Base-by-base conservation (phyloP, 2,113 vertebrate genomes). In the Nyctibius bracteatus region DNA sequence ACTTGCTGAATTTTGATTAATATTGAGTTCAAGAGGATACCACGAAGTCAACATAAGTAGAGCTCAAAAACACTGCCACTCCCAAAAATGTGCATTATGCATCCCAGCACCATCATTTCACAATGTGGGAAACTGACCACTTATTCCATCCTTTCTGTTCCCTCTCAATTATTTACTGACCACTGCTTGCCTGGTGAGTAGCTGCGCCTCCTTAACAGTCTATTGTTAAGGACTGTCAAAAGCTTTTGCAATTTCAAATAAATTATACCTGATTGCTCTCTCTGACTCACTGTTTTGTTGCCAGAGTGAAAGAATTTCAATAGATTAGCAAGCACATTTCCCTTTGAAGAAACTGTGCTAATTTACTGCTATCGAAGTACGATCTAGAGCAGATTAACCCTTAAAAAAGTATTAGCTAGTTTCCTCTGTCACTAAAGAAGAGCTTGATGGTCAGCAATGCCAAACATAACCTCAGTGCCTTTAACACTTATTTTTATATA, bases 241-340 rank as follows among this genome's bases (percentile, higher is more conserved):
- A 87, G 88, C 92, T 94, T 94, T 89, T 72, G 47, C 78, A 95
- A 92, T 78, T 68, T 59, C 39, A 91, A 88, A 88, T 58, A 89
- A 70, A 81, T 84, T 44, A 6, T 24, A 92, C 89, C 93, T 84
- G 89, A 78, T 92, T 89, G 39, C 30, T 44, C 41, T 70, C 82
- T 73, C 59, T 30, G 23, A 79, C 47, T 90, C 63, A 49, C 58
- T 71, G 51, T 81, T 94, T 87, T 94, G 68, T 91, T 96, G 47
- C 65, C 52, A 89, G 65, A 94, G 37, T 59, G 73, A 88, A 94
- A 81, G 77, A 89, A 94, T 79, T 80, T 88, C 88, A 97, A 67
- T 63, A 94, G 65, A 94, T 84, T 78, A 89, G n/a, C 65, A 55
- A 66, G 75, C 51, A 78, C 47, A 8, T 75, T 87, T 84, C 89